Conservation (phyloP, 2,113 vertebrate species). For the Pangasianodon gigas region DNA sequence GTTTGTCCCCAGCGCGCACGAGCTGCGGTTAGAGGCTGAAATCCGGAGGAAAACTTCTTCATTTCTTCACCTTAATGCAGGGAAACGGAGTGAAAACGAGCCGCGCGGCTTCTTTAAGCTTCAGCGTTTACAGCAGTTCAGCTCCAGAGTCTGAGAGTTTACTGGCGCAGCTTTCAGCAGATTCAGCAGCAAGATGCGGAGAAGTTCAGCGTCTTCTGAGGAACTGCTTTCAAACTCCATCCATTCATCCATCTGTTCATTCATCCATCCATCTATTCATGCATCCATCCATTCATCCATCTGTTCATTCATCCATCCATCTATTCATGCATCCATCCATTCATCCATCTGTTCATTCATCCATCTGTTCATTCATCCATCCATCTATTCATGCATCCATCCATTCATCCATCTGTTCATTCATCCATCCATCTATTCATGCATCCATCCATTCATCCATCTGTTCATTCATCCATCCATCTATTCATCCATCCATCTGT, state of each 20-base stretch:
- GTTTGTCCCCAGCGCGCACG: neutral
- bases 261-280: too few relatives aligned
- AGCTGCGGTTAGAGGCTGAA: neutral
- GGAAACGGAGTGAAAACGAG: neutral
- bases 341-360: too few relatives aligned
- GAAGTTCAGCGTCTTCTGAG: neutral
- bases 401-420: too few relatives aligned
- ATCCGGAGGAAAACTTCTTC: neutral
- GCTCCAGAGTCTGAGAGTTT: neutral
- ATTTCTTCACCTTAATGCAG: neutral
- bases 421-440: neutral
- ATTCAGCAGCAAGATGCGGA: neutral
- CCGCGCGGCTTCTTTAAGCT: neutral
- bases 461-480: neutral
- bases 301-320: too few relatives aligned
- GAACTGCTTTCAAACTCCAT: neutral
- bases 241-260: too few relatives aligned
- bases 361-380: too few relatives aligned
- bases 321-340: too few relatives aligned
- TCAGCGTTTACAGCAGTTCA: neutral
- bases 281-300: too few relatives aligned
- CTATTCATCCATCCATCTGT: too few relatives aligned
- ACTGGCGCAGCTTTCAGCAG: too few relatives aligned
- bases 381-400: too few relatives aligned
- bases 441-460: neutral